Evolutionary conservation across 1,140 invertebrate genomes (phyloP).

Genomic region (Belonocnema kinseyi): DNA sequence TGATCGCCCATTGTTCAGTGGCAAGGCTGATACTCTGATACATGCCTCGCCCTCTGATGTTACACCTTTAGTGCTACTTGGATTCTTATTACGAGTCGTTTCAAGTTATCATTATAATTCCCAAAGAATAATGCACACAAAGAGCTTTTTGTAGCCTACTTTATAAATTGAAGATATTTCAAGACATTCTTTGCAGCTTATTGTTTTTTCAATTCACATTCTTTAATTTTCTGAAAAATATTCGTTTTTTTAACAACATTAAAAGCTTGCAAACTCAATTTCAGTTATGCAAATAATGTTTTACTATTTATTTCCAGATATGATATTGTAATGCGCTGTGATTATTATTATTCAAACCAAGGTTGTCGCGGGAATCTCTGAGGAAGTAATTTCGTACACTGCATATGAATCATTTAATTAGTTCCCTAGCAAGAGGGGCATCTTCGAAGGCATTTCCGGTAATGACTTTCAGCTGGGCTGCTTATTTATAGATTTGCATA

Average conservation of each 20-base stretch:
- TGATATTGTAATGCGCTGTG: neutral
- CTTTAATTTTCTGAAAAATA: no score
- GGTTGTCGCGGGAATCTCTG: neutral
- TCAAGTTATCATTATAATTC: constrained; percentile 51
- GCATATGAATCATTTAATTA: constrained; percentile 26
- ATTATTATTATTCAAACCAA: neutral
- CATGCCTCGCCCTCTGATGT: constrained; percentile 44
- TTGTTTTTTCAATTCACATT: no score
- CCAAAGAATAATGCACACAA: constrained; percentile 43
- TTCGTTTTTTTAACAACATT: no score
- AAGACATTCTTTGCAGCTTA: no score
- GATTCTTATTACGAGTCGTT: constrained; percentile 51
- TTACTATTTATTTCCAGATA: neutral
- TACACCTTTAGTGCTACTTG: constrained; percentile 52
- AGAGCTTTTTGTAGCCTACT: constrained; percentile 25
- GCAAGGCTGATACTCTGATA: constrained; percentile 32
- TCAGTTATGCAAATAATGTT: no score
- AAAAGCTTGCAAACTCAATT: no score
- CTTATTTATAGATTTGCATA: constrained; percentile 56
- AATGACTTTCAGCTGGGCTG: constrained; percentile 55
- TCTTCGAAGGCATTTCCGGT: constrained; percentile 60
- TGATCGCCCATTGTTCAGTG: constrained; percentile 21
- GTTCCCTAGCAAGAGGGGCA: constrained; percentile 38
- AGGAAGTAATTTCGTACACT: neutral
- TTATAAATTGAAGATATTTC: neutral